Base-by-base conservation (phyloP, 1,140 invertebrate species). In the Venturia canescens region DNA sequence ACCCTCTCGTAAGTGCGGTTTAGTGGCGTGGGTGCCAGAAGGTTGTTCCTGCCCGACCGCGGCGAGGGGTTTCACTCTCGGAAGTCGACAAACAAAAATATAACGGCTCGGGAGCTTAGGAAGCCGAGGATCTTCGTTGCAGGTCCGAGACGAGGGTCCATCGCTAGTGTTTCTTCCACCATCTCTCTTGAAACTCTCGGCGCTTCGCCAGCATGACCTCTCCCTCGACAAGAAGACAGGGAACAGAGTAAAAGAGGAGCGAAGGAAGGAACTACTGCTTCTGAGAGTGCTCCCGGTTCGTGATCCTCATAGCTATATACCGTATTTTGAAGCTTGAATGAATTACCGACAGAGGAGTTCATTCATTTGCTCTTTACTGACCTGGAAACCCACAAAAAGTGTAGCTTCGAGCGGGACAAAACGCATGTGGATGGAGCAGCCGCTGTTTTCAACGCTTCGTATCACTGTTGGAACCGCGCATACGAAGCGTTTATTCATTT, bases 341-440 rank as follows among this genome's bases (percentile, higher is more conserved):
- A 89, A 91, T 91, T 90, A 90, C 89, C 84, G 85, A 89, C 84
- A 85, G 87, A 81, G 85, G 85, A 83, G 87, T 89, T 90, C 90
- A 90, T 91, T 91, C 89, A 91, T 90, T 90, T 88, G 84, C 85
- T 90, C 85, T 86, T 89, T 86, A 87, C 84, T 83, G 88, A 86
- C 86, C 89, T 89, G 90, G 88, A 90, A 90, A 90, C 89, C 89
- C 84, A 90, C 87, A 89, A 90, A 90, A 90, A 90, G 84, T 86
- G 84, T 88, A 85, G 84, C 82, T 87, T 81, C 63, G 69, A 44
- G 50, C 50, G 67, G 21, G 34, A 31, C 75, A 53, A 66, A 50
- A 75, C 69, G 72, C 76, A 38, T 13, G 81, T 83, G 80, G 60
- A 15, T 81, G 71, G 53, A 84, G 78, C 82, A 84, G 84, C 80